phyloP scores from a whole-genome alignment of 2,888 invertebrate species.

The Operophtera brumata region DNA sequence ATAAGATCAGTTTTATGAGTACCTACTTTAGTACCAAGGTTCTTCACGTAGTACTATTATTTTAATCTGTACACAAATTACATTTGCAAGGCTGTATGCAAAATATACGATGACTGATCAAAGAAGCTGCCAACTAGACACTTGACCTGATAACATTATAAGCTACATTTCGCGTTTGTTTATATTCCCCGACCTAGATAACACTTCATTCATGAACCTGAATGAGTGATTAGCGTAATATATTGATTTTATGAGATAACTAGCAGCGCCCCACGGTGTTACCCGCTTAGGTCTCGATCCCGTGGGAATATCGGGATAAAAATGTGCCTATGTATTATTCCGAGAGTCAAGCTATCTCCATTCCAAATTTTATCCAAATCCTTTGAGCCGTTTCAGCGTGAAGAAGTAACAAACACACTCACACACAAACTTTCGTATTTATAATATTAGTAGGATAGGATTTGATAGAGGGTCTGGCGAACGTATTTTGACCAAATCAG shows the following conservation, averaged over 20 bases:
- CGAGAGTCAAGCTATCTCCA: too few species aligned
- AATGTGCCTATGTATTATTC: not conserved
- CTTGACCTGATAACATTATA: slow-evolving; percentile 46
- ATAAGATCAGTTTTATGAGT: slow-evolving; percentile 10
- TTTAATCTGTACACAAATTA: slow-evolving; percentile 9
- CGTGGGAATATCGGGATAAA: too few species aligned
- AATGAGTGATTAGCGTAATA: not conserved
- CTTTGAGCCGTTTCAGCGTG: too few species aligned
- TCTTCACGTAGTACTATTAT: not conserved
- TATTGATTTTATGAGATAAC: not conserved
- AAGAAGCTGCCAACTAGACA: slow-evolving; percentile 56
- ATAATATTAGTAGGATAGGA: too few species aligned
- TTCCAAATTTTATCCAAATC: too few species aligned
- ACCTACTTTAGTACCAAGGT: slow-evolving; percentile 11
- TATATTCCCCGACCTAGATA: slow-evolving; percentile 42
- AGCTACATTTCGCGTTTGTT: slow-evolving; percentile 40
- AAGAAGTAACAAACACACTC: too few species aligned
- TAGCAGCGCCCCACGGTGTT: not conserved
- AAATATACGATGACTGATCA: slow-evolving; percentile 38
- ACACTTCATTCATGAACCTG: slow-evolving; percentile 51
- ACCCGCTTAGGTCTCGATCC: not conserved
- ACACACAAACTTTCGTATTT: too few species aligned
- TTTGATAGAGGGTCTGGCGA: too few species aligned
- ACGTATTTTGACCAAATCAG: too few species aligned
- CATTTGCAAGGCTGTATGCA: slow-evolving; percentile 34